Conservation (phyloP, 2,888 invertebrate genomes). For the Philonicus albiceps region DNA sequence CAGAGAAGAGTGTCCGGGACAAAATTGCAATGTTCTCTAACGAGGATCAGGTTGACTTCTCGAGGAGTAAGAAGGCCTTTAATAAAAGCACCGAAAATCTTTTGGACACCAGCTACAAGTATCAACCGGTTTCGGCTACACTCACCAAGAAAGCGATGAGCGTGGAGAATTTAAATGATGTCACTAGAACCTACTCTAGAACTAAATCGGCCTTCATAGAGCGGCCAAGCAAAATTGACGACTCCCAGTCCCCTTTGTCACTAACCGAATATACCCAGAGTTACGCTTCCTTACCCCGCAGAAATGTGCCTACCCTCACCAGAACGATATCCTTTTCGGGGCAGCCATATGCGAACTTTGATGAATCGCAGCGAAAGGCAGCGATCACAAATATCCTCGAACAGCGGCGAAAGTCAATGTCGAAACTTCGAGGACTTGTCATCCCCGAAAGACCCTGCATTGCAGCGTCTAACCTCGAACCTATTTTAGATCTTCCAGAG, state of each 20-base stretch:
- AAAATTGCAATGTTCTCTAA: constrained; percentile 88
- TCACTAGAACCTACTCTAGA: constrained; percentile 54
- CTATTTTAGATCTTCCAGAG: constrained; percentile 79
- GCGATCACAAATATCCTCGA: constrained; percentile 80
- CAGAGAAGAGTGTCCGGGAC: constrained; percentile 82
- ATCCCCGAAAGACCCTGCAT: constrained; percentile 78
- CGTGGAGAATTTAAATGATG: constrained; percentile 66
- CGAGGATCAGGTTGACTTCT: constrained; percentile 55
- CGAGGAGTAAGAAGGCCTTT: constrained; percentile 54
- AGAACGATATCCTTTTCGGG: constrained; percentile 64
- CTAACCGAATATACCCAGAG: constrained; percentile 54
- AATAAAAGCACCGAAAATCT: constrained; percentile 62
- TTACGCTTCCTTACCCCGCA: constrained; percentile 55
- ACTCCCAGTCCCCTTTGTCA: background rate
- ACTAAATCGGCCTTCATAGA: constrained; percentile 38
- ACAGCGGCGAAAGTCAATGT: constrained; percentile 81
- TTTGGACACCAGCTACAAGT: constrained; percentile 53
- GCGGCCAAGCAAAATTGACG: background rate
- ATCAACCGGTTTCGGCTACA: constrained; percentile 52
- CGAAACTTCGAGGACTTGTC: constrained; percentile 85
- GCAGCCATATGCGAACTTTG: constrained; percentile 54
- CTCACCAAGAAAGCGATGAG: constrained; percentile 67
- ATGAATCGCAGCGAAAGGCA: constrained; percentile 67
- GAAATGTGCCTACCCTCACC: constrained; percentile 51
- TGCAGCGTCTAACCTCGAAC: constrained; percentile 62